Base-by-base conservation (phyloP, 1,140 invertebrate genomes). In the Panulirus ornatus region DNA sequence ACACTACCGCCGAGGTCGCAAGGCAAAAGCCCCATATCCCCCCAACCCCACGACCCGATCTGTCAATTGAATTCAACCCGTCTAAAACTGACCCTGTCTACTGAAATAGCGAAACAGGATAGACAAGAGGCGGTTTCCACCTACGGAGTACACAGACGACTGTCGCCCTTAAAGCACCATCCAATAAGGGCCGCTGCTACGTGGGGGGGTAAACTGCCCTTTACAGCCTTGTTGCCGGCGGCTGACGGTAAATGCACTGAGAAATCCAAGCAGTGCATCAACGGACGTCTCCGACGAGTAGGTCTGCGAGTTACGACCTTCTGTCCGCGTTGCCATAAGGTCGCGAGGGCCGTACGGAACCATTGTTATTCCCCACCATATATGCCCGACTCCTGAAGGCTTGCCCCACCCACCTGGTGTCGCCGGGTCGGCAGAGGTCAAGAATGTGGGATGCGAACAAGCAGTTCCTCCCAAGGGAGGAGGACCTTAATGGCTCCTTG, bases 371-470 rank as follows among this genome's bases (percentile, higher is more conserved):
- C 86, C 38, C 66, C 36, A 51, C 86, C 86, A 88, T 81, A 82
- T 88, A 82, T 38, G 86, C 38, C 22, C 27, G 86, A 40, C 54
- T 40, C 76, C 78, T 79, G 63, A 79, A 79, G 86, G 76, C 86
- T n/a, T 66, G 78, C 86, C 86, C 86, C 86, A 81, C 86, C 86
- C 86, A 81, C 86, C 86, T 81, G 76, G 86, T 81, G 86, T 81
- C 78, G 86, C 16, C 27, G 44, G 63, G 86, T 63, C 78, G 30
- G 19, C 6, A 47, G 30, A 40, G 86, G 86, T 79, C 86, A 88
- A 71, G 86, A 88, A 88, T 88, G 86, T 88, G 86, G 76, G 86
- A 88, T 81, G 86, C 76, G 82, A 88, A 88, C 76, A 88, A 88
- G 86, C 51, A 36, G 30, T 30, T 44, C 38, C 19, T 3, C 14